Evolutionary conservation across 2,888 invertebrate species (phyloP).

Genomic region (Mimas tiliae): DNA sequence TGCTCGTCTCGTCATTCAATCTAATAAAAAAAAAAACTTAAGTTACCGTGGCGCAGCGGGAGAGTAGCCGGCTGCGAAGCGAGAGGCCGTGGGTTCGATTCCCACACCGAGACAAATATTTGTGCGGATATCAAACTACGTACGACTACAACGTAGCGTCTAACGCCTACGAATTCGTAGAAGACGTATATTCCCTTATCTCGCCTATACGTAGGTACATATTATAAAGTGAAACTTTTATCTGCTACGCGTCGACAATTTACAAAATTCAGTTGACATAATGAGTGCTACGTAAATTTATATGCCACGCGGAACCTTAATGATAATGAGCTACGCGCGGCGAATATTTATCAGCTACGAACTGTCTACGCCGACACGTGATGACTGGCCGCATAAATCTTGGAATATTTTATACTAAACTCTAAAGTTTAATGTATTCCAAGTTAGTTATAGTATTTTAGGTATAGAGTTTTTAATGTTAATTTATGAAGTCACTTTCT

Average conservation of each 20-base stretch:
- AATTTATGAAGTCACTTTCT: too few relatives aligned
- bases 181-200: neutral
- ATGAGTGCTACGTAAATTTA: slow-evolving; percentile 21
- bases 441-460: too few relatives aligned
- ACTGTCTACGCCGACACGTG: slow-evolving; percentile 20
- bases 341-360: slow-evolving; percentile 23
- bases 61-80: too few relatives aligned
- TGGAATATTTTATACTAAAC: neutral
- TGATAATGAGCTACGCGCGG: slow-evolving; percentile 22
- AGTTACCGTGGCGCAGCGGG: too few relatives aligned
- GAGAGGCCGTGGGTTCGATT: too few relatives aligned
- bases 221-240: slow-evolving; percentile 11
- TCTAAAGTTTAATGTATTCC: too few relatives aligned
- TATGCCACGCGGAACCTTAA: slow-evolving; percentile 23
- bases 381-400: slow-evolving; percentile 15
- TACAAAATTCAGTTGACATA: slow-evolving; percentile 20
- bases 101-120: too few relatives aligned
- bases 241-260: slow-evolving; percentile 23
- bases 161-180: neutral
- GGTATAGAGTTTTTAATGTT: too few relatives aligned
- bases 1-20: too few relatives aligned
- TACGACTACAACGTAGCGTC: neutral
- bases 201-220: slow-evolving; percentile 1
- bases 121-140: neutral
- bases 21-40: too few relatives aligned